Conservation (phyloP, 2,888 invertebrate species). For the Achlya flavicornis region DNA sequence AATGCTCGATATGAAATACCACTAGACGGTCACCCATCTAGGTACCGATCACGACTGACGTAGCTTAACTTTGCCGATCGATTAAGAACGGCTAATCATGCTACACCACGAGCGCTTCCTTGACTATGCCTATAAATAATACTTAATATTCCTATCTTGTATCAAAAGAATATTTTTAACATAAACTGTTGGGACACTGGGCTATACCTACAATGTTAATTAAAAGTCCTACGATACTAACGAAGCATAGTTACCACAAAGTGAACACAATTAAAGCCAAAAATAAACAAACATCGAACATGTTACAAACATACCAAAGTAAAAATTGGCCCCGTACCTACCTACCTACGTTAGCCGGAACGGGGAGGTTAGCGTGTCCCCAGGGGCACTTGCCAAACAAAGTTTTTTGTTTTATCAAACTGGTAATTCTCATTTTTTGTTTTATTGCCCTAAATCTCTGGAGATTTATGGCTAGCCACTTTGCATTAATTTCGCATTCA, state of each 20-base stretch:
- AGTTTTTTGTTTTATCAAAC: conserved; percentile 79
- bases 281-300: conserved; percentile 38
- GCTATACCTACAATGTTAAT: neutral
- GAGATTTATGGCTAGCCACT: conserved; percentile 78
- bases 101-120: too few relatives aligned
- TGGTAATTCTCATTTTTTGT: conserved; percentile 80
- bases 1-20: too few relatives aligned
- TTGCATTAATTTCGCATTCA: conserved; percentile 81
- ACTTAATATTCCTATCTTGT: too few relatives aligned
- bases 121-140: too few relatives aligned
- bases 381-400: conserved; percentile 72
- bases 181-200: too few relatives aligned
- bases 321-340: conserved; percentile 44
- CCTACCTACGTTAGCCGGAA: conserved; percentile 30
- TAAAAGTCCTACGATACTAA: neutral
- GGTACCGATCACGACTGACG: too few relatives aligned
- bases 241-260: conserved; percentile 14
- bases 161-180: too few relatives aligned
- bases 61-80: too few relatives aligned
- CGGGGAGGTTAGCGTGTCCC: conserved; percentile 55
- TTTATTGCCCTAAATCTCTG: conserved; percentile 73
- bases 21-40: too few relatives aligned
- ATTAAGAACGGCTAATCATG: too few relatives aligned
- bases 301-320: conserved; percentile 45
- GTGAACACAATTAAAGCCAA: conserved; percentile 19